These are phyloP conservation scores for Psittacula echo DNA, from an alignment of 2,797 vertebrate species.

Conservation along the genomic window DNA sequence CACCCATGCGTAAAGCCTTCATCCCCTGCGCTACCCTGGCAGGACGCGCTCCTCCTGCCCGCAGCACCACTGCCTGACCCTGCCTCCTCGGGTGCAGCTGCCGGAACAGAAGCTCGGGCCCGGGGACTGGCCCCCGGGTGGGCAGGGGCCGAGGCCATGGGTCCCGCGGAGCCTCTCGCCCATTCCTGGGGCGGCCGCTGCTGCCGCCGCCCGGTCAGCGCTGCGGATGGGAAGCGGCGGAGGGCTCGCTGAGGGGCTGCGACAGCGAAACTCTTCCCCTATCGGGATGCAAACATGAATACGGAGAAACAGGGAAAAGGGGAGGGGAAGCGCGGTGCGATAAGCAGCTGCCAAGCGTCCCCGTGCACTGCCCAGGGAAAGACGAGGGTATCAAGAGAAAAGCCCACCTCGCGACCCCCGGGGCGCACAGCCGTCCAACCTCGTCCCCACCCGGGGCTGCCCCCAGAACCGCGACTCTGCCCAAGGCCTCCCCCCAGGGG, in stretches of 20 bases:
- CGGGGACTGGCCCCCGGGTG: background rate
- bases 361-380: background rate
- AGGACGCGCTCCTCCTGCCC: background rate
- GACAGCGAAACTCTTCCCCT: background rate
- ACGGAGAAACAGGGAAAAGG: background rate
- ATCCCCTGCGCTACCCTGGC: background rate
- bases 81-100: background rate
- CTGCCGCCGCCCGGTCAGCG: background rate
- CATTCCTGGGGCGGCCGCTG: background rate
- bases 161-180: background rate
- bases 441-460: background rate
- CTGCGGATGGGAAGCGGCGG: background rate
- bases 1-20: background rate
- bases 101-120: background rate
- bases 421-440: background rate
- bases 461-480: background rate
- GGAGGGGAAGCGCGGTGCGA: background rate
- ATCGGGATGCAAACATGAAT: fast-evolving
- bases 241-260: background rate
- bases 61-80: background rate
- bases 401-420: background rate
- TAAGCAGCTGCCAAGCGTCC: background rate
- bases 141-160: background rate
- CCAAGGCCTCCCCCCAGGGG: background rate
- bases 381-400: fast-evolving